A percentile compares a stretch with the other conserved stretches of the same genome.
phyloP scores from a whole-genome alignment of 2,797 vertebrate species.

The Loris lydekkerianus region DNA sequence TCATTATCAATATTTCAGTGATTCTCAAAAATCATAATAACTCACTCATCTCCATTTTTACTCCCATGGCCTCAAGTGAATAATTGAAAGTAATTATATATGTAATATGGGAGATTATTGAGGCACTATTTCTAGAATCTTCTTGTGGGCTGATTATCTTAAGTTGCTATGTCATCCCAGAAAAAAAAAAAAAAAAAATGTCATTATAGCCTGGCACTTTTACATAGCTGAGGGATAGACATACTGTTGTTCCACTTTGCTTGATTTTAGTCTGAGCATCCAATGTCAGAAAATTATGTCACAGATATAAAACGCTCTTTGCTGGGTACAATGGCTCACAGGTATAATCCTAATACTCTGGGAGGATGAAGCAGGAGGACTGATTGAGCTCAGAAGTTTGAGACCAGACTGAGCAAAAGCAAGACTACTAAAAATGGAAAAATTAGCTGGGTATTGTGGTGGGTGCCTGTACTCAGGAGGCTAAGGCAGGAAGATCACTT shows the following conservation, averaged over 20 bases:
- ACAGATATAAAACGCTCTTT: conserved; percentile 53
- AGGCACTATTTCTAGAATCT: conserved; percentile 2
- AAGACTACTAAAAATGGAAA: too few species aligned
- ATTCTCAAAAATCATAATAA: conserved; percentile 65
- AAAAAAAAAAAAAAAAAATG: conserved; percentile 56
- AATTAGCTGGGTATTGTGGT: too few species aligned
- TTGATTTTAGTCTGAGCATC: conserved; percentile 43
- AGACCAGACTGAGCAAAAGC: too few species aligned
- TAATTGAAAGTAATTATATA: conserved; percentile 18
- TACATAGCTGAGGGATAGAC: conserved; percentile 13
- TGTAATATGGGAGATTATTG: neutral
- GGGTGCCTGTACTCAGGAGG: too few species aligned
- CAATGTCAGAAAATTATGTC: conserved; percentile 53
- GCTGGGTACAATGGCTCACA: too few species aligned
- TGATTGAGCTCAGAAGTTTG: too few species aligned
- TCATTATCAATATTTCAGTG: conserved; percentile 62
- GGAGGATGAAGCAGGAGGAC: too few species aligned
- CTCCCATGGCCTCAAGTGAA: neutral
- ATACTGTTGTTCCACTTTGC: conserved; percentile 14
- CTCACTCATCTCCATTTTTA: conserved; percentile 9
- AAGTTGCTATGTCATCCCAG: conserved; percentile 38
- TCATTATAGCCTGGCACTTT: conserved; percentile 62
- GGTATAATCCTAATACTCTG: too few species aligned
- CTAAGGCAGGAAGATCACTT: too few species aligned
- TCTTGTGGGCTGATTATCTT: conserved; percentile 49